Evolutionary conservation across 2,888 invertebrate species (phyloP).

Genomic region (Peribatodes rhomboidaria): DNA sequence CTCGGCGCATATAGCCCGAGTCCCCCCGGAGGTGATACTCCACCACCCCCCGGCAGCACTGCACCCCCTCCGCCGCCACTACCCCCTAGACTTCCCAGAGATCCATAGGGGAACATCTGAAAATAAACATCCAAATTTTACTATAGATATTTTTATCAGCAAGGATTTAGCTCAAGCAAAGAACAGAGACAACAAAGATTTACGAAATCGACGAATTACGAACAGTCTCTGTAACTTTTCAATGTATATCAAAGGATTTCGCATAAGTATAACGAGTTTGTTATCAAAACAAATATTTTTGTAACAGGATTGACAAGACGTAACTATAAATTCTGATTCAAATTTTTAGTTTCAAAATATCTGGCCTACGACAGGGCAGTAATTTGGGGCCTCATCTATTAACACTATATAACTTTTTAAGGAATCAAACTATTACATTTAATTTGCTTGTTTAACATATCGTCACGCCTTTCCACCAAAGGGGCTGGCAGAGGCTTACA

Average conservation of each 20-base stretch:
- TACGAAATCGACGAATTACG: no score
- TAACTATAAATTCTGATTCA: not conserved
- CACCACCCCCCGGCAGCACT: constrained; percentile 66
- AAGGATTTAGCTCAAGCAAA: not conserved
- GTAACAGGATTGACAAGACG: no score
- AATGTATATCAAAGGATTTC: no score
- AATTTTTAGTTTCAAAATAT: not conserved
- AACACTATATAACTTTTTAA: not conserved
- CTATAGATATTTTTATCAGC: not conserved
- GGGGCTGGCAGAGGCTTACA: no score
- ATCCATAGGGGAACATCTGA: constrained; percentile 97
- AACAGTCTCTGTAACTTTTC: no score
- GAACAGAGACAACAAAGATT: no score
- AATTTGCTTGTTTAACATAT: no score
- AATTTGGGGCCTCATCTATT: not conserved
- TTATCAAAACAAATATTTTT: no score
- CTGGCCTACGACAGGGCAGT: not conserved
- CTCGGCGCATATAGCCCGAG: constrained; percentile 79
- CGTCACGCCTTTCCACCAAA: no score
- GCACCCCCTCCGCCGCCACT: constrained; percentile 65
- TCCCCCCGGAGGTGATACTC: constrained; percentile 76
- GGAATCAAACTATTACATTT: no score
- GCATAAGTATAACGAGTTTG: no score
- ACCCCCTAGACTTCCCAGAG: constrained; percentile 89
- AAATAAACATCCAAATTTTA: not conserved